Conservation (phyloP, 2,888 invertebrate genomes). For the Drosophila paramelanica region DNA sequence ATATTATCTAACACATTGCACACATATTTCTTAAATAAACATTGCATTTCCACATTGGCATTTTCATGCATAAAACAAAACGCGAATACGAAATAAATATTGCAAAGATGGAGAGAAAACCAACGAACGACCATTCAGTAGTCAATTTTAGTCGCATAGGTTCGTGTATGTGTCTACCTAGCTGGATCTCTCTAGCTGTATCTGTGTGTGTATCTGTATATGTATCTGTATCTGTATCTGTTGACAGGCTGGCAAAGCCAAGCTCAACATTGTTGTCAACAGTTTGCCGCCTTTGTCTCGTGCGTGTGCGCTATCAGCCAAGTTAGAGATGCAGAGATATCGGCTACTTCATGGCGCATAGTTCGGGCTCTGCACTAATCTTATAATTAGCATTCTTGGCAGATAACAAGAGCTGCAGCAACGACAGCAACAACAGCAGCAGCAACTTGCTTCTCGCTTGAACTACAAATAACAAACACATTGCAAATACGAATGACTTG, state of each 20-base stretch:
- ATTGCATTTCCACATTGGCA: slow-evolving; percentile 47
- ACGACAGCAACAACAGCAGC: slow-evolving; percentile 27
- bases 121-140: slow-evolving; percentile 24
- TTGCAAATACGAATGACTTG: slow-evolving; percentile 66
- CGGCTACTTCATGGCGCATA: slow-evolving; percentile 22
- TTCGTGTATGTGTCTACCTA: slow-evolving; percentile 13
- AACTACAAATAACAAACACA: slow-evolving; percentile 80
- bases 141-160: slow-evolving; percentile 14
- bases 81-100: slow-evolving; percentile 40
- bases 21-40: slow-evolving; percentile 39
- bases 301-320: slow-evolving; percentile 67
- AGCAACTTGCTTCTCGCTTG: slow-evolving; percentile 46
- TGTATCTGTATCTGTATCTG: slow-evolving; percentile 7
- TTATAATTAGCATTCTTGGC: slow-evolving; percentile 82
- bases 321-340: slow-evolving; percentile 49
- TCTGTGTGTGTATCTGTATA: slow-evolving; percentile 11
- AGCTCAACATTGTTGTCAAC: slow-evolving; percentile 62
- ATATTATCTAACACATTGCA: slow-evolving; percentile 51
- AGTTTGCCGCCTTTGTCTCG: slow-evolving; percentile 49
- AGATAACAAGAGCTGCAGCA: slow-evolving; percentile 69
- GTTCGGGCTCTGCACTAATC: slow-evolving; percentile 57
- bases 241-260: slow-evolving; percentile 34
- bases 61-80: slow-evolving; percentile 32
- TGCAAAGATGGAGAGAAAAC: slow-evolving; percentile 16
- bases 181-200: slow-evolving; percentile 11